Base-by-base conservation (phyloP, 2,888 invertebrate genomes). In the Lobophora halterata region DNA sequence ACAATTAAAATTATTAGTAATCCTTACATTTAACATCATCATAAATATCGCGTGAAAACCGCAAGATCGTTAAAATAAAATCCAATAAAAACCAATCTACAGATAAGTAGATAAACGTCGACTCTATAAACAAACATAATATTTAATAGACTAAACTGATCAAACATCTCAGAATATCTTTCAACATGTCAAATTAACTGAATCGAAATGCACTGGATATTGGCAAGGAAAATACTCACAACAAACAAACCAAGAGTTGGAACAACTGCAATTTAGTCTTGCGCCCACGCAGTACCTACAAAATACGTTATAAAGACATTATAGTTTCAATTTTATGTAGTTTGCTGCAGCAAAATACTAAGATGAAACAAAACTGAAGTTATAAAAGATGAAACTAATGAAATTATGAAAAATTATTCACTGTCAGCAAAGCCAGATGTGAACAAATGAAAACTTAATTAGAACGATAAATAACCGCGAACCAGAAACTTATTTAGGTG, bases 291-390 rank as follows among this genome's bases (percentile, higher is more conserved):
- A 26, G 17, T 21, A 20, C 19, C 6, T 20, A 5, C 7, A 26
- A 4, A 26, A 5, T 14, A 3, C n/a, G 26, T 19, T 20, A 34
- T 34, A 34, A 34, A 34, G 19, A 34, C 5, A 34, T 34, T 16
- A 37, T n/a, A n/a, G n/a, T n/a, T n/a, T n/a, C n/a, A n/a, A n/a
- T n/a, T n/a, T n/a, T n/a, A n/a, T n/a, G n/a, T 23, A n/a, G 35
- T 28, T 21, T 23, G 24, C 34, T 10, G 23, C 24, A 24, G 7
- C 18, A 23, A 28, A 12, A 3, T 18, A 13, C 12, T 13, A 13
- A n/a, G 7, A 18, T 24, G 10, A 28, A 35, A 31, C 14, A 23
- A 23, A 12, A 18, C n/a, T 8, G 16, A 31, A 11, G 20, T 20
- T 1, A 20, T 7, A 14, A 27, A 27, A 35, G 14, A 19, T 26